A percentile compares a stretch with the other conserved stretches of the same genome.
Evolutionary conservation across 1,140 invertebrate species (phyloP).

Genomic region (Drosophila rufa): DNA sequence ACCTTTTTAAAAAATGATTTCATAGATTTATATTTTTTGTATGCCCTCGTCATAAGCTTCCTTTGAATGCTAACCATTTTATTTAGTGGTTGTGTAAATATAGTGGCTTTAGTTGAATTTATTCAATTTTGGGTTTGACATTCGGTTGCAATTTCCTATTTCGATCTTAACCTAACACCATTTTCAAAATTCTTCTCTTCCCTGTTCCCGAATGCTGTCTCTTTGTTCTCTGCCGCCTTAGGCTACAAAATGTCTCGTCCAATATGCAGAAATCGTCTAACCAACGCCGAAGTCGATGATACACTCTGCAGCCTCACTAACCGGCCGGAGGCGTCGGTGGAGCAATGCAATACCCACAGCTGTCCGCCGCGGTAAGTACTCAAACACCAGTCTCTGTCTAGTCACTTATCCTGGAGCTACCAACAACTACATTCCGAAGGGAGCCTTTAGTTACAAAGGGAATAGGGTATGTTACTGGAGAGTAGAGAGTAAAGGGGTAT

Average conservation of each 20-base stretch:
- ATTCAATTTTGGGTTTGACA: not conserved
- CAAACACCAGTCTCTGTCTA: conserved; percentile 15
- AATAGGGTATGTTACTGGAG: not conserved
- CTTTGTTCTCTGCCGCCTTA: conserved; percentile 77
- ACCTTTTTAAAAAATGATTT: not conserved
- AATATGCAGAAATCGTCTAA: conserved; percentile 90
- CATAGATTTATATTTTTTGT: not conserved
- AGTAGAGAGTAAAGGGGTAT: not conserved
- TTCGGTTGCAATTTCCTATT: conserved; percentile 52
- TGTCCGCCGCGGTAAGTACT: conserved; percentile 94
- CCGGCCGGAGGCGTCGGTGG: conserved; percentile 90
- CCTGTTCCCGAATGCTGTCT: conserved; percentile 5
- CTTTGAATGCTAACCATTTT: conserved; percentile 20
- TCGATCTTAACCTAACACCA: conserved; percentile 36
- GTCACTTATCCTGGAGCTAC: not conserved
- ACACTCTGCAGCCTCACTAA: conserved; percentile 91
- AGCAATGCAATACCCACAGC: conserved; percentile 93
- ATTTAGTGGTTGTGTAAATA: conserved; percentile 62
- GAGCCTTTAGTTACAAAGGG: not conserved
- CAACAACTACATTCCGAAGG: conserved; percentile 13
- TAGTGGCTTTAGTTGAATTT: conserved; percentile 13
- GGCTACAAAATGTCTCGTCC: conserved; percentile 94
- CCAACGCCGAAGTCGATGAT: conserved; percentile 91
- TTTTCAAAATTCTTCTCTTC: conserved; percentile 13
- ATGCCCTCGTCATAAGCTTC: not conserved